phyloP scores from a whole-genome alignment of 2,113 vertebrate species.

The Phrynocephalus versicolor region DNA sequence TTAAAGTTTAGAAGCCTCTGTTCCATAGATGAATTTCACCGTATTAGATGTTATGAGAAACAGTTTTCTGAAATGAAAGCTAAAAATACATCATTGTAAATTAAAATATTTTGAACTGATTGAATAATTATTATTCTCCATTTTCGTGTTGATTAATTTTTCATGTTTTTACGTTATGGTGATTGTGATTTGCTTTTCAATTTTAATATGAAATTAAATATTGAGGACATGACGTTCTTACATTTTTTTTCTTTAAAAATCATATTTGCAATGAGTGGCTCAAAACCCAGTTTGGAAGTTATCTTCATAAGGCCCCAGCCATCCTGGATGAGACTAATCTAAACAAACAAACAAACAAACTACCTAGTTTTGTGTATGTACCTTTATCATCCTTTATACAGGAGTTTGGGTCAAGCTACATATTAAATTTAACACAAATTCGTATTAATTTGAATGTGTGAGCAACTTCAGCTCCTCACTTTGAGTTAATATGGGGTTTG shows the following conservation, averaged over 20 bases:
- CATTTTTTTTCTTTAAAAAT: neutral
- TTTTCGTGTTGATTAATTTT: neutral
- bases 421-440: too few relatives aligned
- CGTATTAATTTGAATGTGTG: too few relatives aligned
- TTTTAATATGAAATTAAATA: neutral
- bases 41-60: neutral
- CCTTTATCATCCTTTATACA: neutral
- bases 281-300: neutral
- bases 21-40: neutral
- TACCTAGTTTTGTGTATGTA: neutral
- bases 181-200: neutral
- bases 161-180: neutral
- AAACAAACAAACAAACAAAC: too few relatives aligned
- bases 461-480: too few relatives aligned
- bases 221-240: neutral
- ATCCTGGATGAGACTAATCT: too few relatives aligned
- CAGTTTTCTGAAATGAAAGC: neutral
- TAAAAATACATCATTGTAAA: neutral
- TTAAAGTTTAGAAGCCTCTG: neutral
- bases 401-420: too few relatives aligned
- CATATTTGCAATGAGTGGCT: neutral
- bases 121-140: neutral
- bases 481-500: too few relatives aligned
- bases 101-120: neutral
- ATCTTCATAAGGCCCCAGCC: neutral